Conservation (phyloP, 2,888 invertebrate genomes). For the Sesia apiformis region DNA sequence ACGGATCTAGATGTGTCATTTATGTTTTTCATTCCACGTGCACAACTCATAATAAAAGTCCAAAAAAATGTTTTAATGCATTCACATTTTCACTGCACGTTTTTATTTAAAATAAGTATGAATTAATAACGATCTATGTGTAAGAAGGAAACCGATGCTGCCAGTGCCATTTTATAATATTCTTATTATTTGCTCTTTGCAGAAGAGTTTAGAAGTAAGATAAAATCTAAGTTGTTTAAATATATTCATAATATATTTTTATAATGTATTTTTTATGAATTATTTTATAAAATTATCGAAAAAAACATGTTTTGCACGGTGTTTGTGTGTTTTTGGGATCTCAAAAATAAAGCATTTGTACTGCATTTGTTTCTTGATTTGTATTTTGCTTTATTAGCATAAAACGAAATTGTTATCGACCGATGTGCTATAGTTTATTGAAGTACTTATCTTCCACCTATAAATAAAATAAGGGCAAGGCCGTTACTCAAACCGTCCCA, state of each 20-base stretch:
- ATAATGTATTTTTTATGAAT: not conserved
- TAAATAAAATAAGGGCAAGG: too few relatives aligned
- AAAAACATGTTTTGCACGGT: constrained; percentile 45
- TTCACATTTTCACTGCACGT: constrained; percentile 37
- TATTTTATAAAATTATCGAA: constrained; percentile 18
- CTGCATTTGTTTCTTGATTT: not conserved
- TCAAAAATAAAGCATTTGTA: constrained; percentile 52
- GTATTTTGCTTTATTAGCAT: not conserved
- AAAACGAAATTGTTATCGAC: too few relatives aligned
- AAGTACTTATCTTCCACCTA: too few relatives aligned
- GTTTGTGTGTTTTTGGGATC: constrained; percentile 74
- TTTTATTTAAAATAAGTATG: constrained; percentile 8
- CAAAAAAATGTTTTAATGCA: constrained; percentile 31
- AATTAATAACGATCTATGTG: constrained; percentile 16
- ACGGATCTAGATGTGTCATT: constrained; percentile 32
- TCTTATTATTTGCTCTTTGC: constrained; percentile 7
- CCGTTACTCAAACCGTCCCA: too few relatives aligned
- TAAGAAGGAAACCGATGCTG: constrained; percentile 51
- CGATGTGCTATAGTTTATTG: too few relatives aligned
- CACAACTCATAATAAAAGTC: constrained; percentile 43
- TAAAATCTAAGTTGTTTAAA: constrained; percentile 11
- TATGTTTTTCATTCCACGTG: constrained; percentile 28
- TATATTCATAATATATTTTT: not conserved
- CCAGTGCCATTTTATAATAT: constrained; percentile 48
- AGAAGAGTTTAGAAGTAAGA: constrained; percentile 13